A percentile compares a stretch with the other conserved stretches of the same genome.
These are phyloP conservation scores for Netelia inedita DNA, from an alignment of 2,888 invertebrate genomes.

Conservation along the genomic window DNA sequence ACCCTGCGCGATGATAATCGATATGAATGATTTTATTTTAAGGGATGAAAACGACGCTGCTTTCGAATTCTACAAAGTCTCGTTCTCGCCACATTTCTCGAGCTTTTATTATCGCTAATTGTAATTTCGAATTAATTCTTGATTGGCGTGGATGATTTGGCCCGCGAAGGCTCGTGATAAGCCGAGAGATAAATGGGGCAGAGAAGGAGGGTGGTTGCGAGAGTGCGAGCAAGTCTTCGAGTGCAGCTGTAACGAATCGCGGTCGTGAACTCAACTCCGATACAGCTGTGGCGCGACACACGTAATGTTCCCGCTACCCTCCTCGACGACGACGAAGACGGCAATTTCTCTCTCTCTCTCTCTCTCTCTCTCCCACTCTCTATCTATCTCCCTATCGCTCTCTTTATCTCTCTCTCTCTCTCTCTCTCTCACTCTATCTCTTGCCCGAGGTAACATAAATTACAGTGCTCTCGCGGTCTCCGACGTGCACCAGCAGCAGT, in stretches of 20 bases:
- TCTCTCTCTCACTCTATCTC: background rate
- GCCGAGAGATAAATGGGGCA: constrained; percentile 10
- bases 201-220: background rate
- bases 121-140: constrained; percentile 2
- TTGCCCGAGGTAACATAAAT: constrained; percentile 46
- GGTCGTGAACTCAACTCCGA: constrained; percentile 47
- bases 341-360: constrained; percentile 24
- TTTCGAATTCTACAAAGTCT: too few species aligned
- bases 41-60: too few species aligned
- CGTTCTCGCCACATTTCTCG: too few species aligned
- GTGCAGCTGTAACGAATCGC: constrained; percentile 40
- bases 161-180: background rate
- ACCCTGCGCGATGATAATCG: too few species aligned
- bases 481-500: constrained; percentile 39
- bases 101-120: too few species aligned
- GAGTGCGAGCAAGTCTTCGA: constrained; percentile 2
- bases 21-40: too few species aligned
- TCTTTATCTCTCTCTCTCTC: too few species aligned
- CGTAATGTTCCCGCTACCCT: background rate
- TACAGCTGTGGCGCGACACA: constrained; percentile 55
- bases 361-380: constrained; percentile 16
- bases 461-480: constrained; percentile 53
- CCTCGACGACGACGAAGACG: constrained; percentile 24
- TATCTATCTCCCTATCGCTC: background rate
- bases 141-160: background rate